These are phyloP conservation scores for Nymphalis urticae DNA, from an alignment of 2,888 invertebrate species.

Conservation along the genomic window DNA sequence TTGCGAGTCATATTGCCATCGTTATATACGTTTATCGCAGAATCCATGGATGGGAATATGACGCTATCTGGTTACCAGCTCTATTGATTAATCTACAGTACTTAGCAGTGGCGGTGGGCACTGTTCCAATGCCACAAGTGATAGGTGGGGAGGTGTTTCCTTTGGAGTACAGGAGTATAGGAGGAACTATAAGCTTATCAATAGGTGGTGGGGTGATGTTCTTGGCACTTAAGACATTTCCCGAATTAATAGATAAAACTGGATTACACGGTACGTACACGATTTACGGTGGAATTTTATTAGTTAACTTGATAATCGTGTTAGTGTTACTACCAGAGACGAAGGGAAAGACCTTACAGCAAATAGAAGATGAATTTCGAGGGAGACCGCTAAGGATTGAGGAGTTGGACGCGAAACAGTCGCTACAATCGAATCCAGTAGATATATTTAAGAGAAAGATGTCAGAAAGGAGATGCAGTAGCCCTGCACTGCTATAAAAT, in stretches of 20 bases:
- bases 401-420: constrained; percentile 53
- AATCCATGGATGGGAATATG: constrained; percentile 49
- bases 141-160: constrained; percentile 87
- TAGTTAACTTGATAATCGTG: constrained; percentile 76
- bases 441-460: constrained; percentile 53
- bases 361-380: constrained; percentile 83
- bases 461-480: constrained; percentile 52
- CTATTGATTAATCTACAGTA: constrained; percentile 78
- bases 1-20: constrained; percentile 77
- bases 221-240: constrained; percentile 82
- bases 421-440: constrained; percentile 53
- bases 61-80: constrained; percentile 69
- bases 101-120: constrained; percentile 79
- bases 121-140: constrained; percentile 85
- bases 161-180: constrained; percentile 80
- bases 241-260: constrained; percentile 69
- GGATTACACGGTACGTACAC: constrained; percentile 81
- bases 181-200: constrained; percentile 82
- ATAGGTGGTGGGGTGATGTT: constrained; percentile 82
- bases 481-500: constrained; percentile 13
- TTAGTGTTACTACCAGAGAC: constrained; percentile 84
- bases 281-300: constrained; percentile 77
- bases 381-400: constrained; percentile 53
- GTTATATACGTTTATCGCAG: constrained; percentile 65
- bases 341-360: constrained; percentile 82